Conservation (phyloP, 2,888 invertebrate genomes). For the Lordiphosa andalusiaca region DNA sequence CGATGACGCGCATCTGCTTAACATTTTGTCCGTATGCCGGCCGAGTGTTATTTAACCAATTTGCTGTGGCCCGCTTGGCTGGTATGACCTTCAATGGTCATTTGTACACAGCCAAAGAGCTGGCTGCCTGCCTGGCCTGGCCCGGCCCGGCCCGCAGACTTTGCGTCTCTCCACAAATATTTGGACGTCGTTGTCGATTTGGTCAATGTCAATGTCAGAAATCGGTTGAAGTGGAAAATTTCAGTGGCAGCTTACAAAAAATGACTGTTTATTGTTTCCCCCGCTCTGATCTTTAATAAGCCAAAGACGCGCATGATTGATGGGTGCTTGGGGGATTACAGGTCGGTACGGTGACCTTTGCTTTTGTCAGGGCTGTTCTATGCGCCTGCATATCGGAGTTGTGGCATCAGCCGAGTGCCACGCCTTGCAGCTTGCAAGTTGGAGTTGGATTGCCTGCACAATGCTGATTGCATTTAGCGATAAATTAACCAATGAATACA, state of each 20-base stretch:
- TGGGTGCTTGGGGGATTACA: constrained; percentile 66
- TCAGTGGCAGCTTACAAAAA: constrained; percentile 37
- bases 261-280: constrained; percentile 19
- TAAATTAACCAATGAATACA: constrained; percentile 74
- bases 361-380: constrained; percentile 39
- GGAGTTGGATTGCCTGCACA: constrained; percentile 53
- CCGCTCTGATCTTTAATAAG: constrained; percentile 49
- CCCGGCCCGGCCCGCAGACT: constrained; percentile 35
- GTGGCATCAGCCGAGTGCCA: constrained; percentile 61
- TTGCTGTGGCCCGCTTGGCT: constrained; percentile 47
- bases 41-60: constrained; percentile 57
- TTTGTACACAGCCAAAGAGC: constrained; percentile 57
- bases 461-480: constrained; percentile 72
- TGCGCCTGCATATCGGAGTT: constrained; percentile 49
- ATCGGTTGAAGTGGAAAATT: constrained; percentile 67
- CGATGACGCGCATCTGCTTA: constrained; percentile 52
- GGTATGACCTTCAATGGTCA: constrained; percentile 71
- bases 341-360: constrained; percentile 47
- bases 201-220: constrained; percentile 78
- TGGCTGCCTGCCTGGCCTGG: constrained; percentile 20
- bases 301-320: constrained; percentile 51
- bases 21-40: constrained; percentile 28
- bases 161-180: constrained; percentile 60
- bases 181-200: constrained; percentile 66
- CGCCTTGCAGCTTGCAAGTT: constrained; percentile 39